Evolutionary conservation across 1,140 invertebrate genomes (phyloP).

Genomic region (Drosophila cardini): DNA sequence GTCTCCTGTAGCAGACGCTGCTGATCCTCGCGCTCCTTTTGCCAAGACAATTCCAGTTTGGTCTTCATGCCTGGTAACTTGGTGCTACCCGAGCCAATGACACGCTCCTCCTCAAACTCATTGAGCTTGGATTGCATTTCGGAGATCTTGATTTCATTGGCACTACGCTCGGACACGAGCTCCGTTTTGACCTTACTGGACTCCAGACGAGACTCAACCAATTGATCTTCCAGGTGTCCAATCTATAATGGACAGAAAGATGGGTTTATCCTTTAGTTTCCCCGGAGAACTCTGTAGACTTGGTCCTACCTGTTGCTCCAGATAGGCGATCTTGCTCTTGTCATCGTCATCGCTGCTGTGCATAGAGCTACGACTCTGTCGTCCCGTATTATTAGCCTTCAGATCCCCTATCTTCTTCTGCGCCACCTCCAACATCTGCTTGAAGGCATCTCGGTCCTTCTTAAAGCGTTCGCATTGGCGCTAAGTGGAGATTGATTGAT

Average conservation of each 20-base stretch:
- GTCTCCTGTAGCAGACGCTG: conserved; percentile 95
- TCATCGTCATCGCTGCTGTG: conserved; percentile 86
- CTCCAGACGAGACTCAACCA: conserved; percentile 93
- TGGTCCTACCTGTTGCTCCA: conserved; percentile 89
- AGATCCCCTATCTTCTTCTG: conserved; percentile 92
- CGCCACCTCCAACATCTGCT: conserved; percentile 94
- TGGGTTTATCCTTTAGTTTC: background rate
- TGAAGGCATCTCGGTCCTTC: conserved; percentile 94
- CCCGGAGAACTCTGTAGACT: too few species aligned
- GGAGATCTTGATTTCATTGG: conserved; percentile 94
- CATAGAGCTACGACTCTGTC: conserved; percentile 80
- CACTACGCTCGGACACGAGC: conserved; percentile 94
- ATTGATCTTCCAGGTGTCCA: conserved; percentile 93
- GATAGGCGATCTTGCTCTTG: conserved; percentile 87
- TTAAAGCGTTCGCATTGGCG: conserved; percentile 89
- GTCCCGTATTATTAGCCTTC: conserved; percentile 86
- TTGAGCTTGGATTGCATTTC: conserved; percentile 96
- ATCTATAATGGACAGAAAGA: conserved; percentile 79
- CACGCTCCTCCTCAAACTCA: conserved; percentile 94
- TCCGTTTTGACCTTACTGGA: conserved; percentile 94
- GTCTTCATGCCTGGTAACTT: conserved; percentile 94
- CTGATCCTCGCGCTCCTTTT: conserved; percentile 97
- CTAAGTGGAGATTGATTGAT: conserved; percentile 18
- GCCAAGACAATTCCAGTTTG: conserved; percentile 96
- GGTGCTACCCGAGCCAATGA: conserved; percentile 91